A percentile compares a stretch with the other conserved stretches of the same genome.
phyloP scores from a whole-genome alignment of 2,888 invertebrate genomes.

The Iphiclides podalirius region DNA sequence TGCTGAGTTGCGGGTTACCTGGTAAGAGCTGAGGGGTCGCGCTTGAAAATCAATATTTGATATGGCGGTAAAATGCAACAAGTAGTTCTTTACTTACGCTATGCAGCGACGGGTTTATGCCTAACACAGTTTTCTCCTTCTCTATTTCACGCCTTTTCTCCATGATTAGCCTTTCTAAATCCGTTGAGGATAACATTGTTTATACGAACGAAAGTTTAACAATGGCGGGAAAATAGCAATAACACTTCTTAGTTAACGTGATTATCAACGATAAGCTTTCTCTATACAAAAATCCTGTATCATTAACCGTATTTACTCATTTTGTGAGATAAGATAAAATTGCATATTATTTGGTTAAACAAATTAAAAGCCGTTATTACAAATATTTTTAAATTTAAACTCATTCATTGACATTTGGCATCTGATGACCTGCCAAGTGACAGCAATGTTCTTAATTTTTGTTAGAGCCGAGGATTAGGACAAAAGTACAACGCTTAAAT shows the following conservation, averaged over 20 bases:
- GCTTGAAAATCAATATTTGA: conserved; percentile 46
- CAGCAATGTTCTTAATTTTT: too few species aligned
- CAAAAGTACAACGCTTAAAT: too few species aligned
- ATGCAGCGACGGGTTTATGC: conserved; percentile 38
- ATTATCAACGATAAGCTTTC: not conserved
- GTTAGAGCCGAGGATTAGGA: too few species aligned
- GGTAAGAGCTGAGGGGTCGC: too few species aligned
- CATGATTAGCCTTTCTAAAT: conserved; percentile 68
- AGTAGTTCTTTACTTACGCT: conserved; percentile 38
- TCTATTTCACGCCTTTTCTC: conserved; percentile 69
- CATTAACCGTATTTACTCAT: too few species aligned
- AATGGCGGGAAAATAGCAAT: conserved; percentile 40
- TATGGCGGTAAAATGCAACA: conserved; percentile 35
- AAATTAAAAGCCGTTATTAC: not conserved
- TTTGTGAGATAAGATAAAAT: too few species aligned
- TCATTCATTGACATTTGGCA: not conserved
- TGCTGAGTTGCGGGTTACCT: conserved; percentile 26
- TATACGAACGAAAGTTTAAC: conserved; percentile 36
- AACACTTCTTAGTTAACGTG: not conserved
- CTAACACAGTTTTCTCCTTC: conserved; percentile 61
- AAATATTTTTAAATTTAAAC: not conserved
- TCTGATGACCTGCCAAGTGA: conserved; percentile 11
- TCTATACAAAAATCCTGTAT: too few species aligned
- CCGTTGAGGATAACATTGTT: conserved; percentile 63
- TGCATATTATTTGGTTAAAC: not conserved